Conservation (phyloP, 2,888 invertebrate species). For the Thereva nobilitata region DNA sequence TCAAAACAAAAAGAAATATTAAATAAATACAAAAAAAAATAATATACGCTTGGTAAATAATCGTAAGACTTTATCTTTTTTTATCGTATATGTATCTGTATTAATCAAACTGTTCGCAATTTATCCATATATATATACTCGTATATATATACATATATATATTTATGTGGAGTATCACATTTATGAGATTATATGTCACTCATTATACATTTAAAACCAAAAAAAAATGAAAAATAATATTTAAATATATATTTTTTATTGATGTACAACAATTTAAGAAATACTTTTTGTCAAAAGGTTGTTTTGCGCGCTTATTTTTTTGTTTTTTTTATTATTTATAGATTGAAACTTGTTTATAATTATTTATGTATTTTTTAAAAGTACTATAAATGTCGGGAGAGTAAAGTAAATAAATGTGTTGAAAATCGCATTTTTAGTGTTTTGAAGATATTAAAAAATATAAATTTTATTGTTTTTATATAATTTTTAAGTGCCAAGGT, state of each 20-base stretch:
- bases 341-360: not conserved
- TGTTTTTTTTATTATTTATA: conserved; percentile 18
- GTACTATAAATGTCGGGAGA: conserved; percentile 29
- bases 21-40: too few species aligned
- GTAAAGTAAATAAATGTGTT: conserved; percentile 32
- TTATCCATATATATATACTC: too few species aligned
- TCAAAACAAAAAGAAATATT: too few species aligned
- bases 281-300: conserved; percentile 19
- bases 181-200: not conserved
- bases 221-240: conserved; percentile 14
- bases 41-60: too few species aligned
- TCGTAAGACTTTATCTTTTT: too few species aligned
- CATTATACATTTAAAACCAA: too few species aligned
- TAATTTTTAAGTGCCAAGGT: too few species aligned
- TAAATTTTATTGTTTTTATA: too few species aligned
- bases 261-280: conserved; percentile 18
- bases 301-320: conserved; percentile 23
- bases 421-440: conserved; percentile 5
- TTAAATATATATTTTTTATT: conserved; percentile 33
- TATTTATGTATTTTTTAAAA: conserved; percentile 15
- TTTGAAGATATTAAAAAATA: too few species aligned
- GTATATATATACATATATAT: too few species aligned
- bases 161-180: not conserved
- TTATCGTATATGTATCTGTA: too few species aligned
- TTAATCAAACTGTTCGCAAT: too few species aligned